Conservation (phyloP, 2,797 vertebrate species). For the Alcedo quadribrachys region DNA sequence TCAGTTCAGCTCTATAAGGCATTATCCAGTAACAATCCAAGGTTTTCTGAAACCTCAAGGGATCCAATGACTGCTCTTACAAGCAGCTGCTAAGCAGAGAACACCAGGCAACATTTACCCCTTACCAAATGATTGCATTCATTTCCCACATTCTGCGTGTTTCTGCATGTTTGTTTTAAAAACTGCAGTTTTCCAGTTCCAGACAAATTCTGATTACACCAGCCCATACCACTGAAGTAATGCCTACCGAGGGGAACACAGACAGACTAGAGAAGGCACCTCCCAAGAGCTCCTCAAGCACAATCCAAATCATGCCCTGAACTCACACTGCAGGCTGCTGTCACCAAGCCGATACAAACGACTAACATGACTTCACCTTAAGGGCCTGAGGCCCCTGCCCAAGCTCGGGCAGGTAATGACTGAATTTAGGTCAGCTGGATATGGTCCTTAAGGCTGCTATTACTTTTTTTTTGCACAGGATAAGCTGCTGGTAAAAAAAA, state of each 20-base stretch:
- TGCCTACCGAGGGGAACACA: background rate
- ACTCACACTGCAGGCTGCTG: background rate
- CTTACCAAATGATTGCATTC: background rate
- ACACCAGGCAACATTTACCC: background rate
- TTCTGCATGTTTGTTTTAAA: background rate
- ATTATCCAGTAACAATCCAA: background rate
- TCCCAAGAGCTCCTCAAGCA: background rate
- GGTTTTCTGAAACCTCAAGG: background rate
- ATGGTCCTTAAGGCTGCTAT: background rate
- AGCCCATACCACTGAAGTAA: background rate
- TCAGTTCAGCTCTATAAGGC: background rate
- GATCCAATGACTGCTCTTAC: background rate
- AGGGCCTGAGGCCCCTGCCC: background rate
- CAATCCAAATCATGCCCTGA: rapidly evolving
- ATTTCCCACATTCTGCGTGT: background rate
- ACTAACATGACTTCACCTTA: rapidly evolving
- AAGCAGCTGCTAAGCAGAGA: background rate
- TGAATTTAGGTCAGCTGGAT: background rate
- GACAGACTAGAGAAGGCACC: background rate
- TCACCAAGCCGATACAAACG: background rate
- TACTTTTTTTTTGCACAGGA: background rate
- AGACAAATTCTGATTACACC: background rate
- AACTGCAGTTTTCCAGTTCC: background rate
- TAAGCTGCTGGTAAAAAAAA: background rate
- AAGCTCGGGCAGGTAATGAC: background rate